These are phyloP conservation scores for Sanderia malayensis DNA, from an alignment of 30 jellyfish, hydroid and myxozoan species.

Conservation along the genomic window DNA sequence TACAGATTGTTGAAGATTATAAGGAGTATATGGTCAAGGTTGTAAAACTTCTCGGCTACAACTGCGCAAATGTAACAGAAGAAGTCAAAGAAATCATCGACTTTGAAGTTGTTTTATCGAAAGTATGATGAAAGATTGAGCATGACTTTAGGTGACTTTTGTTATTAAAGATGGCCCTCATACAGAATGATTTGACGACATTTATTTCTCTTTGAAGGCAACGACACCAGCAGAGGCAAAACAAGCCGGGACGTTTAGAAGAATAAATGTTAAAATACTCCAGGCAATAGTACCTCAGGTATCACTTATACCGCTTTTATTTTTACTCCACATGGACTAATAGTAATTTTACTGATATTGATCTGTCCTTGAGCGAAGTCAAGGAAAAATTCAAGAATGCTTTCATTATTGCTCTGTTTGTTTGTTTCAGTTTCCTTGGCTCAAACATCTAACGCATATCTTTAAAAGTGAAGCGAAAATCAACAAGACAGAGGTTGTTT, in stretches of 20 bases:
- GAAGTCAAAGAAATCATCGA: constrained; percentile 76
- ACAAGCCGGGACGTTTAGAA: constrained; percentile 94
- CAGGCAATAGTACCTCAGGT: constrained; percentile 67
- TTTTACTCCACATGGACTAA: neutral
- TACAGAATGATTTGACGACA: too few relatives aligned
- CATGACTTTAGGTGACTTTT: too few relatives aligned
- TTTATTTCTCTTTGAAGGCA: constrained; percentile 26
- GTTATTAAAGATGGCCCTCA: too few relatives aligned
- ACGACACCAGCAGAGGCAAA: constrained; percentile 97
- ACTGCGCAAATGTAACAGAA: constrained; percentile 58
- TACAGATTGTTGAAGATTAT: constrained; percentile 76
- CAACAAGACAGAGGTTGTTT: constrained; percentile 59
- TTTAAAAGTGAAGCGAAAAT: constrained; percentile 61
- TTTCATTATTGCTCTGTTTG: too few relatives aligned
- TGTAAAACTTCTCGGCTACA: constrained; percentile 70
- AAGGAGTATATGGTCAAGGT: constrained; percentile 71
- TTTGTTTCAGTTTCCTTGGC: constrained; percentile 98
- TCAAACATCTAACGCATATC: constrained; percentile 58
- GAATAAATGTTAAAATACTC: constrained; percentile 60
- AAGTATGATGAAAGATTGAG: constrained; percentile 55
- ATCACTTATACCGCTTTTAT: neutral
- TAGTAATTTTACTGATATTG: too few relatives aligned
- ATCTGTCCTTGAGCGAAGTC: too few relatives aligned
- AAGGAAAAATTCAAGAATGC: too few relatives aligned
- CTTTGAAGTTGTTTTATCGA: constrained; percentile 67